These are phyloP conservation scores for Druon quercuslanigerum DNA, from an alignment of 1,140 invertebrate species.

Conservation along the genomic window DNA sequence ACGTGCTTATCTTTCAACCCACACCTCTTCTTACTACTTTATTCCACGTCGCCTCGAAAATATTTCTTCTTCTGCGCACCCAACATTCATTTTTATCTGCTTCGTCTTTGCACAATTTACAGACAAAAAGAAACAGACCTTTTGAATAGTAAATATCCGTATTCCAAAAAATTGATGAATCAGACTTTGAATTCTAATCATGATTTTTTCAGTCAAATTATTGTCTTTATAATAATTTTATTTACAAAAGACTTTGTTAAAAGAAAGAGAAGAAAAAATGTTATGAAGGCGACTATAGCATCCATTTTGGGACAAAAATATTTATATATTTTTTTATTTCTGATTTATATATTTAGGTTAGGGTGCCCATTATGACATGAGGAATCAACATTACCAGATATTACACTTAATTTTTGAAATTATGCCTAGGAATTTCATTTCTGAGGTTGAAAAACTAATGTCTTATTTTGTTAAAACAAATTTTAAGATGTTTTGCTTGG, in stretches of 20 bases:
- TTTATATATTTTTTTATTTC: background rate
- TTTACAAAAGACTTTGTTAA: background rate
- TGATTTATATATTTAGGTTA: background rate
- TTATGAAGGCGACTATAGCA: background rate
- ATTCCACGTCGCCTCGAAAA: background rate
- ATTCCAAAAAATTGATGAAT: background rate
- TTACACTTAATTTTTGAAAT: no score
- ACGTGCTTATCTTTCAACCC: background rate
- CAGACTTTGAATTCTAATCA: background rate
- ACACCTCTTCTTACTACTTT: background rate
- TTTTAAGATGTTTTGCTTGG: no score
- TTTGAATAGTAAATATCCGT: background rate
- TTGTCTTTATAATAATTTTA: background rate
- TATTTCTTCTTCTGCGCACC: background rate
- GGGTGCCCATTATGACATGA: no score
- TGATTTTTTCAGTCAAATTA: slow-evolving; percentile 9
- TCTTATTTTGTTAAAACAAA: no score
- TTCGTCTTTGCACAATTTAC: background rate
- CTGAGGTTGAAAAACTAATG: no score
- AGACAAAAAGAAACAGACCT: background rate
- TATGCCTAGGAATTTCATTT: no score
- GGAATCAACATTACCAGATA: no score
- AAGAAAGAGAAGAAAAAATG: background rate
- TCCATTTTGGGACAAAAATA: background rate
- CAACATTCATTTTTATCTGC: background rate